Evolutionary conservation across 2,888 invertebrate species (phyloP), one percentile per base, ranked within the genome.

Genomic region (Diplazon laetatorius): DNA sequence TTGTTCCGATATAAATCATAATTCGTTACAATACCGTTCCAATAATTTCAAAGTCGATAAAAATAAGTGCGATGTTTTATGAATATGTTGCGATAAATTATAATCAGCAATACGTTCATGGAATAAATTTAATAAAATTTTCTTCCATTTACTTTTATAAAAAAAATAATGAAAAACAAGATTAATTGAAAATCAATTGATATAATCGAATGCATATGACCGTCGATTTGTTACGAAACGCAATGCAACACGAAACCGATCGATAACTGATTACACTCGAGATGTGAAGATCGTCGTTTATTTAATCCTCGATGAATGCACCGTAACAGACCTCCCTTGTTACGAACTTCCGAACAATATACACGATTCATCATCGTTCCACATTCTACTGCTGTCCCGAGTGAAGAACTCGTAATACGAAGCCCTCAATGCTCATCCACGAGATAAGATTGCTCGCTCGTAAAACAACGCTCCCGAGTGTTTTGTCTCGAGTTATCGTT

Each of bases 301-400:
- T 59, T 59, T 37, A 12, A 39, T 39, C 12, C n/a, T n/a, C 12
- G 16, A 35, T 46, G 60, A 65, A 76, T 57, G 76, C 60, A 22
- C 55, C 62, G 62, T 25, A n/a, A 80, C 77, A 80, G 77, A 70
- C 68, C 52, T 77, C 74, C 71, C 75, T 77, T 81, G 81, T 80
- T 76, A 66, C 62, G 46, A 68, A 48, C 60, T 72, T 57, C 52
- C 42, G 25, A 74, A 81, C 81, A 81, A 77, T 72, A 62, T 52
- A 68, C 50, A 60, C 81, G 80, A 81, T 81, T 81, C 81, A 81
- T 80, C 71, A 48, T 75, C 71, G 55, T 63, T 44, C 50, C 9
- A 44, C 16, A 20, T 48, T 35, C 39, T 46, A 65, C 57, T 46
- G 30, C 44, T 59, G 59, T 48, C 65, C 57, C 46, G 48, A 48